phyloP scores from a whole-genome alignment of 2,888 invertebrate genomes.

The Pasiphila rectangulata region DNA sequence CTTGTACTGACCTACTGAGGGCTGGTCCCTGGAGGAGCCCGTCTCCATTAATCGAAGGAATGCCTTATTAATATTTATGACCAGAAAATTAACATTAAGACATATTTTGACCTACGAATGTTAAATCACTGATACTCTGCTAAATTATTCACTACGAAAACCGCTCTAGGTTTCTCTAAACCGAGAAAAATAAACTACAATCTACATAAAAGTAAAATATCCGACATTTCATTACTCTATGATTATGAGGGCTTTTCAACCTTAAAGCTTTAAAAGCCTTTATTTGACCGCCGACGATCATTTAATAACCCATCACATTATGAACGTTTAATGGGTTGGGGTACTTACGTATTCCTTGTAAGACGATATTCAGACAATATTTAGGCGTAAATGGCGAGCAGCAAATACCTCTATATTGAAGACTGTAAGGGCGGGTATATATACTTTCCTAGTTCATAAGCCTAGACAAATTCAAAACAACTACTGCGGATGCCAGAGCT shows the following conservation, averaged over 20 bases:
- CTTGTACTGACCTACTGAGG: constrained; percentile 45
- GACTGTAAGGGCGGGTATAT: constrained; percentile 19
- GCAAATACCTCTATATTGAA: constrained; percentile 33
- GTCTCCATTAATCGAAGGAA: constrained; percentile 45
- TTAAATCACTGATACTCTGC: constrained; percentile 51
- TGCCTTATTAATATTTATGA: constrained; percentile 75
- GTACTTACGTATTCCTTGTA: constrained; percentile 10
- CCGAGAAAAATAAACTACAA: constrained; percentile 21
- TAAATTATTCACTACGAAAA: constrained; percentile 40
- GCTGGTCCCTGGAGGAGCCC: constrained; percentile 16
- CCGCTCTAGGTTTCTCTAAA: constrained; percentile 35
- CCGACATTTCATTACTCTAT: constrained; percentile 31
- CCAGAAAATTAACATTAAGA: constrained; percentile 73
- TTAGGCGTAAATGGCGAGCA: constrained; percentile 33
- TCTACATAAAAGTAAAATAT: constrained; percentile 25
- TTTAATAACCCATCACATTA: constrained; percentile 32
- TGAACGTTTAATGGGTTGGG: constrained; percentile 21
- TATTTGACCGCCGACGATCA: constrained; percentile 28
- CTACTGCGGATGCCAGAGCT: constrained; percentile 49
- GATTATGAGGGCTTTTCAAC: constrained; percentile 25
- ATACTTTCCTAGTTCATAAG: constrained; percentile 30
- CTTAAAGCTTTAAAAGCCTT: constrained; percentile 18
- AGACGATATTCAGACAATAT: constrained; percentile 12
- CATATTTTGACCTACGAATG: constrained; percentile 59
- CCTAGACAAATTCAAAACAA: constrained; percentile 56